These are phyloP conservation scores for Aplocera efformata DNA, from an alignment of 2,888 invertebrate genomes.

Conservation along the genomic window DNA sequence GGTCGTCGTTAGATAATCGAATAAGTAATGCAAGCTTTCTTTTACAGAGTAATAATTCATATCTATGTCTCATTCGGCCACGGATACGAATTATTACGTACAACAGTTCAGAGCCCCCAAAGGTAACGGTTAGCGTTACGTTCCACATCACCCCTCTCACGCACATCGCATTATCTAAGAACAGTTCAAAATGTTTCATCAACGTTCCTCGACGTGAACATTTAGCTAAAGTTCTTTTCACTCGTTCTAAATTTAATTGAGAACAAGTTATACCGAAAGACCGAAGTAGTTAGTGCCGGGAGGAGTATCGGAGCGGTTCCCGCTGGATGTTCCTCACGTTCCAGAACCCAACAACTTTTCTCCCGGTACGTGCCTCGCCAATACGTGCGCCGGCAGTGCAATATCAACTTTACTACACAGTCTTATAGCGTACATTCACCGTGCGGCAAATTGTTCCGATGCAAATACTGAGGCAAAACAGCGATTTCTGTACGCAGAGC, in stretches of 20 bases:
- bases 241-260: constrained; percentile 26
- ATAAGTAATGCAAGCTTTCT: no score
- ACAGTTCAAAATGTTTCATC: no score
- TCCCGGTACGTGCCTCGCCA: constrained; percentile 22
- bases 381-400: constrained; percentile 3
- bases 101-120: no score
- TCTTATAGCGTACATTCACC: constrained; percentile 11
- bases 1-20: no score
- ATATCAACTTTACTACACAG: constrained; percentile 11
- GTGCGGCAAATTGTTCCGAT: constrained; percentile 9
- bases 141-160: no score
- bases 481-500: constrained; percentile 21
- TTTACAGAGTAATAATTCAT: no score
- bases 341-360: constrained; percentile 28
- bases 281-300: constrained; percentile 14
- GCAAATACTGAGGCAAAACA: constrained; percentile 24
- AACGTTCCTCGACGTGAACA: constrained; percentile 5
- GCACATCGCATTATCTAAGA: no score
- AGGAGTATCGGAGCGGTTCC: constrained; percentile 11
- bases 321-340: constrained; percentile 26
- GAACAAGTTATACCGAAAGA: constrained; percentile 22
- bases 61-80: no score
- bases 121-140: no score
- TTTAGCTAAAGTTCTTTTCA: constrained; percentile 19
- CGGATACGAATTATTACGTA: no score